Evolutionary conservation across 2,888 invertebrate species (phyloP), one percentile per base, ranked within the genome.

Genomic region (Ichneumoninae sp.): DNA sequence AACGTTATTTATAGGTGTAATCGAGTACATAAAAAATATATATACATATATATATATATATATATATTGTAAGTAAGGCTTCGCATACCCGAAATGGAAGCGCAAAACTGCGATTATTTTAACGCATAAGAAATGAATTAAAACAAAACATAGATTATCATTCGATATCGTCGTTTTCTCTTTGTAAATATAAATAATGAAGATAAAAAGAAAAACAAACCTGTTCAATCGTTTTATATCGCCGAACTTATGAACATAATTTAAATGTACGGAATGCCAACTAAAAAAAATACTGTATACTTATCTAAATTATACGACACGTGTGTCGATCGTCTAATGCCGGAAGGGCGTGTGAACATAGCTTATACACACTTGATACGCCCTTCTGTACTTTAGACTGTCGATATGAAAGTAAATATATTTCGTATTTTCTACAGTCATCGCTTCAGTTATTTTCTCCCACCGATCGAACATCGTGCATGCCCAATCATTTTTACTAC

Each of bases 221-320:
- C 30, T 63, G 63, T 63, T 63, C 63, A 63, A 63, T 63, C 33
- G 10, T 92, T 92, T 92, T 92, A 89, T 92, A 92, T 92, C 88
- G 89, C 85, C 89, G 88, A 88, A 88, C 82, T 84, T 88, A 87
- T 85, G 88, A 85, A 79, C 60, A 69, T 87, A 89, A 63, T 63
- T 63, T 30, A 30, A 63, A 63, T 63, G 63, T 63, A 75, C 50
- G 54, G 69, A 83, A 78, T 54, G 74, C 44, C 78, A 33, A 70
- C 33, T 71, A 89, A 89, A 89, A 88, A 87, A 86, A 88, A 83
- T 88, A 92, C 63, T 91, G 91, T 92, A 92, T 89, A 91, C 91
- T 91, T 93, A 90, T 91, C 90, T 92, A 92, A 92, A 91, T 93
- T 92, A 93, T 92, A 92, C 90, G 88, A 88, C 87, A 89, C 33